Conservation (phyloP, 2,797 vertebrate genomes). For the Malurus leucopterus region DNA sequence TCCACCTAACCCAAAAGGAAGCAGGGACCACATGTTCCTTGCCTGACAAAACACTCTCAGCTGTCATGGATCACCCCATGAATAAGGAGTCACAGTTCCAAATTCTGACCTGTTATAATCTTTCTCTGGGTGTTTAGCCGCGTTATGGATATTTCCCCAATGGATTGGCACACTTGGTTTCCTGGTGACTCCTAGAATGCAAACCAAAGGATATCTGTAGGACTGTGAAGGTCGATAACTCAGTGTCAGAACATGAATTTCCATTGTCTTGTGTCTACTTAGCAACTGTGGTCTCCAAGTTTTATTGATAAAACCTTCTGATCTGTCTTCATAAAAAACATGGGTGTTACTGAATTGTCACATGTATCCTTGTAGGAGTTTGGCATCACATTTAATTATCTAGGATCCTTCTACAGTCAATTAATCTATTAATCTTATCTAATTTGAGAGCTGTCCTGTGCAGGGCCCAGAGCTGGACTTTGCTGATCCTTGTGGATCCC, state of each 20-base stretch:
- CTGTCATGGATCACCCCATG: neutral
- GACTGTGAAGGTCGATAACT: neutral
- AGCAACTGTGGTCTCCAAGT: neutral
- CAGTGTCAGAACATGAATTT: neutral
- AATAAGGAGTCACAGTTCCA: neutral
- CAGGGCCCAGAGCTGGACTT: neutral
- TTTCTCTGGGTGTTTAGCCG: neutral
- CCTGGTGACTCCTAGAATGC: neutral
- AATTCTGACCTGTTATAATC: neutral
- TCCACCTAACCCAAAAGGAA: neutral
- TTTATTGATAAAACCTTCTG: neutral
- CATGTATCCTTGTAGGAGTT: neutral
- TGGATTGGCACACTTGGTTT: neutral
- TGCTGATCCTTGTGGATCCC: neutral
- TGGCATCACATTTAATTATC: neutral
- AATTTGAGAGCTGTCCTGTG: neutral
- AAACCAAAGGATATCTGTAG: neutral
- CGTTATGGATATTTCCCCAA: neutral
- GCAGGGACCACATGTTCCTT: neutral
- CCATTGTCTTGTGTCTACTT: fast-evolving
- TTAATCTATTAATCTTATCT: neutral
- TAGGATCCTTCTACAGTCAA: neutral
- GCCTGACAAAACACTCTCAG: fast-evolving
- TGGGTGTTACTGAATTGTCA: neutral
- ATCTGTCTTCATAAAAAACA: neutral